phyloP scores from a whole-genome alignment of 2,113 vertebrate species.

The Ciconia maguari region DNA sequence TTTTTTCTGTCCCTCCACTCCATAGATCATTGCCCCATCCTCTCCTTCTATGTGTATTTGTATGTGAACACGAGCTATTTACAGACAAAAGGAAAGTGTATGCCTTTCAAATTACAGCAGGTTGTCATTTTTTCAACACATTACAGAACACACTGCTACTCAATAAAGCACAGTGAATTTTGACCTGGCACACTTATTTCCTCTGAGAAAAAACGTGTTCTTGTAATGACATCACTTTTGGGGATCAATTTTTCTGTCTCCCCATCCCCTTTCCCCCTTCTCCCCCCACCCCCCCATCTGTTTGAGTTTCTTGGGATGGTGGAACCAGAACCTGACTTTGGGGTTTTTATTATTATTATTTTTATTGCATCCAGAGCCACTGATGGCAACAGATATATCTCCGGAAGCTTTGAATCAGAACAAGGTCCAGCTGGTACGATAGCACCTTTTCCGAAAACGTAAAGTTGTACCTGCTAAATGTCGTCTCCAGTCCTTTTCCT shows the following conservation, averaged over 20 bases:
- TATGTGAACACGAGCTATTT: neutral
- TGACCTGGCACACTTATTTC: neutral
- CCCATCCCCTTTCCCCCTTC: accelerated
- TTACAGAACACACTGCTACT: neutral
- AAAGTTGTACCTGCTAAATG: neutral
- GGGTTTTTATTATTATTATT: neutral
- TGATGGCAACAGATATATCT: neutral
- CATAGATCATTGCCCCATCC: neutral
- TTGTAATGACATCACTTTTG: neutral
- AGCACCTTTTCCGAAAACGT: neutral
- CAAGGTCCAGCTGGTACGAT: neutral
- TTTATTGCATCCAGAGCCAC: neutral
- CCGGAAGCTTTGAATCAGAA: neutral
- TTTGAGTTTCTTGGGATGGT: neutral
- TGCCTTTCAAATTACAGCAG: neutral
- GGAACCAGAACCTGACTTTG: neutral
- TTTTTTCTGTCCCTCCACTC: neutral
- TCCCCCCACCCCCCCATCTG: too few relatives aligned
- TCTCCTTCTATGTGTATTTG: neutral
- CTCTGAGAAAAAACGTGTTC: neutral
- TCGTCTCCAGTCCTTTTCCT: neutral
- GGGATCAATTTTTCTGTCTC: neutral
- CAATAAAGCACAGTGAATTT: neutral
- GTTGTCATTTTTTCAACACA: neutral
- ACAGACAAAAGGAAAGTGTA: neutral